Evolutionary conservation across 2,888 invertebrate species (phyloP), one percentile per base, ranked within the genome.

Genomic region (Nephrotoma guestfalica): DNA sequence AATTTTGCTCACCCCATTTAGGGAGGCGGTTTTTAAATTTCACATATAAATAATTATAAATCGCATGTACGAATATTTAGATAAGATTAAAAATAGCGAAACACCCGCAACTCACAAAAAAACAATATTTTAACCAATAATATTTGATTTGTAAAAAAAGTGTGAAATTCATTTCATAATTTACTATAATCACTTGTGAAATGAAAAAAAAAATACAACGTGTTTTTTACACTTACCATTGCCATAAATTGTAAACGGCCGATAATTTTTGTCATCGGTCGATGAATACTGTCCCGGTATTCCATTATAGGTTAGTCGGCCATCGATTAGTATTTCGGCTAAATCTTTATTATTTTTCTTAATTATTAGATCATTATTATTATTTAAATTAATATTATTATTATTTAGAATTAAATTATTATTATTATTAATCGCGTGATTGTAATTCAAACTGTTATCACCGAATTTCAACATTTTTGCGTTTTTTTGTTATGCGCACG

Each of bases 161-260:
- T 41, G 71, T 45, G 15, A 13, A 86, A 87, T 85, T 86, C 87
- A 87, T 30, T 30, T 30, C 30, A 30, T 1, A 30, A 30, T 30
- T 30, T 30, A 30, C 30, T 30, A 30, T 1, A 30, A 30, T 30
- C 30, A 30, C 30, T 30, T 30, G 30, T 30, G 2, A n/a, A n/a
- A 30, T 30, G 0, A 2, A 3, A 30, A 30, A 30, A 30, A 3
- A 30, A 30, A 30, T 57, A 86, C 9, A 45, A 30, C n/a, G 57
- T 83, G 85, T 43, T 87, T 86, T 30, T 15, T 15, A 88, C 89
- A 91, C 91, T 91, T 91, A 91, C 91, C 91, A 90, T 91, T 91
- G 90, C 91, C 91, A 89, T 89, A 91, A 89, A 91, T 91, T 88
- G 91, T 91, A 90, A 90, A 91, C 89, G 91, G 89, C 89, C 90